A percentile compares a stretch with the other conserved stretches of the same genome.
Evolutionary conservation across 2,113 vertebrate genomes (phyloP).

Genomic region (Tonatia bakeri): DNA sequence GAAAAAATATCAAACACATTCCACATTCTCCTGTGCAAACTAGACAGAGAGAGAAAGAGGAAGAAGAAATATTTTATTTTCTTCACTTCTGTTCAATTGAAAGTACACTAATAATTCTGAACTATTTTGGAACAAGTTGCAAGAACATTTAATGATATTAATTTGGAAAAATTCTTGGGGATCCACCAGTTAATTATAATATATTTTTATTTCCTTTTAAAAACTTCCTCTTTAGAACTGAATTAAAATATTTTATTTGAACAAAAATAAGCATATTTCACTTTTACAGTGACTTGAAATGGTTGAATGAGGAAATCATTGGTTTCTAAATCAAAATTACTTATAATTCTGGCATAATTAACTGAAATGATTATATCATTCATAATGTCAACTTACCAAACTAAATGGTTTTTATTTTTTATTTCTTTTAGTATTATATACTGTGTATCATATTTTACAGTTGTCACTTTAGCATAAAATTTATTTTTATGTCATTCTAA

Average conservation of each 20-base stretch:
- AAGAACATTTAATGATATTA: background rate
- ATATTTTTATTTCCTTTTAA: background rate
- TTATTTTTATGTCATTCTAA: background rate
- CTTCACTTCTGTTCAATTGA: background rate
- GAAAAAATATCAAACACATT: background rate
- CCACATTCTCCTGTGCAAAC: background rate
- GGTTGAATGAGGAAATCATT: background rate
- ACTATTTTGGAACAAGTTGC: background rate
- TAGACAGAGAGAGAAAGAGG: background rate
- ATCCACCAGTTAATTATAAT: background rate
- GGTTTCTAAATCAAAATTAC: background rate
- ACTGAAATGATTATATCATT: background rate
- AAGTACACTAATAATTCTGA: background rate
- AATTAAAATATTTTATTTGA: background rate
- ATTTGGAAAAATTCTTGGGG: background rate
- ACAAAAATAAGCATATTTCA: background rate
- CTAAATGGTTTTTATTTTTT: background rate
- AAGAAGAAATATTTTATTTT: background rate
- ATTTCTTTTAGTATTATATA: background rate
- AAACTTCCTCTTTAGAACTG: background rate
- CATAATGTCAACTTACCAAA: background rate
- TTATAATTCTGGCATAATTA: background rate
- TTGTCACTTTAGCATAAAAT: background rate
- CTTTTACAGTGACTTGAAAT: slow-evolving; percentile 9
- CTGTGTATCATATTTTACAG: background rate